These are phyloP conservation scores for Sebastes miniatus DNA, from an alignment of 2,797 vertebrate species.

Conservation along the genomic window DNA sequence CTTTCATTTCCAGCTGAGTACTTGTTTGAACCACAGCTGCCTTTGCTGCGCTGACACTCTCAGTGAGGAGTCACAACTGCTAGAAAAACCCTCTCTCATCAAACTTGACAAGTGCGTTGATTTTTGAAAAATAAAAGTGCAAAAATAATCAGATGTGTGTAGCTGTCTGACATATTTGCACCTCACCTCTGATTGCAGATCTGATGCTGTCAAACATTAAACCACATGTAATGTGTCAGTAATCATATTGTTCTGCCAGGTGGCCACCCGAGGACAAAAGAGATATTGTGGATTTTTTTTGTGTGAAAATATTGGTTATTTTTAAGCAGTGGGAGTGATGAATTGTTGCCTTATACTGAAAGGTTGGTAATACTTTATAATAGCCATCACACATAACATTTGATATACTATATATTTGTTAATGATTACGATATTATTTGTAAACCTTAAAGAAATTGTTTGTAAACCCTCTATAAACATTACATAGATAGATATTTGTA, in stretches of 20 bases:
- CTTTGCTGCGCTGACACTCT: not conserved
- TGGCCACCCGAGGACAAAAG: not conserved
- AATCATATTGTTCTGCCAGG: not conserved
- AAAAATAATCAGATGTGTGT: not conserved
- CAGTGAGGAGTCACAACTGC: not conserved
- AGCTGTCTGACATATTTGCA: not conserved
- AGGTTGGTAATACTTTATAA: too few species aligned
- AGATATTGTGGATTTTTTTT: not conserved
- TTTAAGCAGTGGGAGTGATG: not conserved
- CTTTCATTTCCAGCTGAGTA: not conserved
- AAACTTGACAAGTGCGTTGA: conserved; percentile 3
- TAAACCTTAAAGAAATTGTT: too few species aligned
- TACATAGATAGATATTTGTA: too few species aligned
- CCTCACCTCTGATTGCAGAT: not conserved
- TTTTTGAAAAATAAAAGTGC: not conserved
- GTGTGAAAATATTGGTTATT: not conserved
- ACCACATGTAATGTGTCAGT: not conserved
- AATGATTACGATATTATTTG: too few species aligned
- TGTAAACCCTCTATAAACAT: too few species aligned
- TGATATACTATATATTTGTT: too few species aligned
- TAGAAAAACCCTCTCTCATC: not conserved
- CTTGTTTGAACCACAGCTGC: conserved; percentile 5
- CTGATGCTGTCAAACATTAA: conserved; percentile 2
- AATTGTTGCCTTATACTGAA: not conserved
- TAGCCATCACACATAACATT: too few species aligned